Evolutionary conservation across 2,113 vertebrate genomes (phyloP), one percentile per base, ranked within the genome.

Genomic region (Arothron firmamentum): DNA sequence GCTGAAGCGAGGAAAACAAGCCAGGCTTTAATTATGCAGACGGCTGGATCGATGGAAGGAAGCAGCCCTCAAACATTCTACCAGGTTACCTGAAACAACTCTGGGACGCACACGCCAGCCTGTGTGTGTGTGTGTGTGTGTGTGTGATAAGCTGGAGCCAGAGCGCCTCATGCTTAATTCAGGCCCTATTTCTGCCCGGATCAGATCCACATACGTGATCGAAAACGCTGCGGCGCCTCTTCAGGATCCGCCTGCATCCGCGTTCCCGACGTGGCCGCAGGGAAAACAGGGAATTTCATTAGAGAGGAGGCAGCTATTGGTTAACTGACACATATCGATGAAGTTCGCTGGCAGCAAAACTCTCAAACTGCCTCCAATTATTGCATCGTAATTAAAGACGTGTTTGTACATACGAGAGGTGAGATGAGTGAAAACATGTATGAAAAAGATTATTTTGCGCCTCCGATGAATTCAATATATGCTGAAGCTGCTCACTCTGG

Each of bases 131-230:
- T 38, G 34, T 38, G 34, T 38, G 34, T 38, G 34, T 38, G 34
- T 38, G 34, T 31, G 28, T 31, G 21, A 63, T 76, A 73, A 77
- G 55, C 70, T 60, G 50, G 60, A 66, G 62, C 68, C 65, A 72
- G 51, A 16, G 1, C 3, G 14, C 42, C 57, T 78, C 77, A 78
- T 80, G 65, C 75, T 80, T 85, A 68, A 80, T 80, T 78, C 73
- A 75, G 5, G 28, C 28, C 2, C 1, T 14, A 21, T 52, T 43
- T 66, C 50, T 17, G 3, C 61, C 66, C 62, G 67, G 55, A 64
- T 58, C 20, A 16, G 56, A 69, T 72, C 62, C 67, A 74, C 67
- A 70, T 74, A 77, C 71, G 82, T 50, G 79, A 59, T 56, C 68
- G 48, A 46, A 23, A 6, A 17, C 1, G 12, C 28, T 0, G 10